phyloP scores from a whole-genome alignment of 1,140 invertebrate genomes.

The Cyclargus thomasi region DNA sequence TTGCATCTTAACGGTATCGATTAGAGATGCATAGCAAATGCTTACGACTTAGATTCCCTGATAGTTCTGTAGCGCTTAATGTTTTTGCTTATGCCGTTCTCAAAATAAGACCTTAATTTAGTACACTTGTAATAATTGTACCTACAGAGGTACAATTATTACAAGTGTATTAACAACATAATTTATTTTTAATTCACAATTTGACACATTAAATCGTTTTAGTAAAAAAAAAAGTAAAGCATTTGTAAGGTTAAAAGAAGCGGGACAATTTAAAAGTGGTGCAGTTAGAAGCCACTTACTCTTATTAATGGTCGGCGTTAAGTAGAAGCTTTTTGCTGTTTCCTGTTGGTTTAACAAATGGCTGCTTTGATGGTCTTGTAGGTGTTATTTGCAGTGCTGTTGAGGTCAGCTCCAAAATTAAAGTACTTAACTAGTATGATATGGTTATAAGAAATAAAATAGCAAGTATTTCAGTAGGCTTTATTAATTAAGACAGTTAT shows the following conservation, averaged over 20 bases:
- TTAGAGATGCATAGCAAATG: too few species aligned
- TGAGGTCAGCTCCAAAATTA: background rate
- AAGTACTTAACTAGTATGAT: background rate
- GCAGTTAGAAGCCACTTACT: background rate
- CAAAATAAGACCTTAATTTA: background rate
- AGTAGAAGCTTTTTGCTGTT: slow-evolving; percentile 3
- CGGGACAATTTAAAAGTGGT: background rate
- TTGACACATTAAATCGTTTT: background rate
- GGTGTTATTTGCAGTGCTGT: background rate
- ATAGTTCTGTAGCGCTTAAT: slow-evolving; percentile 16
- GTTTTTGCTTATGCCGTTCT: slow-evolving; percentile 17
- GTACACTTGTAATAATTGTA: background rate
- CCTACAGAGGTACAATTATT: too few species aligned
- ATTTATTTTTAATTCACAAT: background rate
- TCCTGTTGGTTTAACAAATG: background rate
- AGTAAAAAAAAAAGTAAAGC: too few species aligned
- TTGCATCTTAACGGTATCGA: too few species aligned
- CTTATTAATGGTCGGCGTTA: background rate
- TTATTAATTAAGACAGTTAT: too few species aligned
- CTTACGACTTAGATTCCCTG: too few species aligned
- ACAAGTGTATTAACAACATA: background rate
- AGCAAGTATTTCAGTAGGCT: too few species aligned
- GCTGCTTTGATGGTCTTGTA: background rate
- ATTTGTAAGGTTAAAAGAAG: background rate
- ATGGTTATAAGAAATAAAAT: too few species aligned